Percentiles rank a stretch among this genome's conserved stretches.
These are phyloP conservation scores for Patella ulyssiponensis DNA, from an alignment of 2,888 invertebrate species.

Conservation along the genomic window DNA sequence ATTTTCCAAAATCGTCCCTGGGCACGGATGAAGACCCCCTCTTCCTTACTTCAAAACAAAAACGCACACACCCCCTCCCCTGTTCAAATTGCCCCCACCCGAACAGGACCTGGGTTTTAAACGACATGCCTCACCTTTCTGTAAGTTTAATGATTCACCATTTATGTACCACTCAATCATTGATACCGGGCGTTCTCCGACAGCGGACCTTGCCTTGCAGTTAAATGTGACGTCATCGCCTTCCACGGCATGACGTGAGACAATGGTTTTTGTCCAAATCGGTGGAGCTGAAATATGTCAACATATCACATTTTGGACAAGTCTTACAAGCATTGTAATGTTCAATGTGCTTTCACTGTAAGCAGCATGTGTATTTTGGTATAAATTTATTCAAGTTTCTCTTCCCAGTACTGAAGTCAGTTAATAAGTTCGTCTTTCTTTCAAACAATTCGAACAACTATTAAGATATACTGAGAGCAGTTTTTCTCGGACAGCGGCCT, in stretches of 20 bases:
- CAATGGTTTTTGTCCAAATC: slow-evolving; percentile 26
- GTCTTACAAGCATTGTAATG: too few species aligned
- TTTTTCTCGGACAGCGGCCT: too few species aligned
- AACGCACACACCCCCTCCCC: background rate
- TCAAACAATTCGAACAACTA: too few species aligned
- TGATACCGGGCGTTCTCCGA: slow-evolving; percentile 16
- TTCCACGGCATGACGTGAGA: slow-evolving; percentile 17
- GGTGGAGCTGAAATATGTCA: slow-evolving; percentile 27
- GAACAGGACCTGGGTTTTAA: too few species aligned
- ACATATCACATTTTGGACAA: too few species aligned
- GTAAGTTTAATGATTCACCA: slow-evolving; percentile 18
- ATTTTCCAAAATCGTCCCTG: background rate
- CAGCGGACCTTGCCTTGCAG: slow-evolving; percentile 34
- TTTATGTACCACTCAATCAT: slow-evolving; percentile 34
- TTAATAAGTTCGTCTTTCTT: too few species aligned
- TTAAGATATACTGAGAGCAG: too few species aligned
- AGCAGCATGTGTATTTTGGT: too few species aligned
- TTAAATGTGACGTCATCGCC: slow-evolving; percentile 22
- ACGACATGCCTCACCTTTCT: slow-evolving; percentile 1
- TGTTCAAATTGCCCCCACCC: background rate
- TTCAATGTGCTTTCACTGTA: too few species aligned
- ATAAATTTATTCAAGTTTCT: too few species aligned
- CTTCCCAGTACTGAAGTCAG: too few species aligned
- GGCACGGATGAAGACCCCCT: too few species aligned
- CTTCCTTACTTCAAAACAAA: background rate